phyloP scores from a whole-genome alignment of 1,140 invertebrate genomes.

The Orius laevigatus region DNA sequence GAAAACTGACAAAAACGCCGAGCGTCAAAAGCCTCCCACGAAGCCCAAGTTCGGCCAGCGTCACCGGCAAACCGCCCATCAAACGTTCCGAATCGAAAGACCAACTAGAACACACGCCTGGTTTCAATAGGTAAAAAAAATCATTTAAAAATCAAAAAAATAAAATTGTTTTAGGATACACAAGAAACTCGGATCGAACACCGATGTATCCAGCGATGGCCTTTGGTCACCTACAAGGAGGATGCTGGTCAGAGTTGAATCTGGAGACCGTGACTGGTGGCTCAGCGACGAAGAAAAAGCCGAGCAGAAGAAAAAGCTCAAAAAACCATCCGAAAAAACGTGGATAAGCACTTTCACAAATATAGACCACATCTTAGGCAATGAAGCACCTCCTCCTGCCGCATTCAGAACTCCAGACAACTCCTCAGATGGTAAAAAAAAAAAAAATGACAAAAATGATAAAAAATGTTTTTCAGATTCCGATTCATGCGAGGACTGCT shows the following conservation, averaged over 20 bases:
- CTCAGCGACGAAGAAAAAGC: conserved; percentile 12
- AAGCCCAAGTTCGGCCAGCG: background rate
- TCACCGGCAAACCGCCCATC: background rate
- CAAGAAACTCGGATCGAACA: conserved; percentile 5
- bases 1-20: background rate
- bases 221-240: background rate
- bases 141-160: no score
- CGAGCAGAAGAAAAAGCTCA: conserved; percentile 3
- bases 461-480: conserved; percentile 22
- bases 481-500: conserved; percentile 33
- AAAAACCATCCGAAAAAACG: no score
- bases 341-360: conserved; percentile 32
- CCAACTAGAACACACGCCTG: conserved; percentile 5
- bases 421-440: conserved; percentile 14
- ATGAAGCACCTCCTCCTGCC: conserved; percentile 23
- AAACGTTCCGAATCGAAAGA: background rate
- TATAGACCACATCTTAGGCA: conserved; percentile 65
- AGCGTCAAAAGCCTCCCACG: conserved; percentile 1
- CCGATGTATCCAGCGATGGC: background rate
- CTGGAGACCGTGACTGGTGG: conserved; percentile 17
- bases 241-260: conserved; percentile 16
- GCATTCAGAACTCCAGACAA: conserved; percentile 19
- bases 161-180: background rate
- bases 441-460: no score
- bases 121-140: background rate